Conservation (phyloP, 1,140 invertebrate genomes). For the Vanessa tameamea region DNA sequence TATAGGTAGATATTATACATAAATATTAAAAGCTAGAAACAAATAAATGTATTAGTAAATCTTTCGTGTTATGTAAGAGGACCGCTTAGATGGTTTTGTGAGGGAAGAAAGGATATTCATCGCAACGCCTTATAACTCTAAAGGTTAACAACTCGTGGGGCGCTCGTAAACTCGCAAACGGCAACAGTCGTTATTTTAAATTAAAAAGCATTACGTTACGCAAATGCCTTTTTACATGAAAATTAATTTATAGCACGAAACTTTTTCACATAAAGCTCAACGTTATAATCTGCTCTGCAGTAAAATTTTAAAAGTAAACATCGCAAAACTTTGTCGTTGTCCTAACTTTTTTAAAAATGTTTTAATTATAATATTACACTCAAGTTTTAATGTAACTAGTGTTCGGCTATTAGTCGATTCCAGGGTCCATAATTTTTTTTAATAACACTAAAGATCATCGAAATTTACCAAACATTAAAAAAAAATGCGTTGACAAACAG, state of each 20-base stretch:
- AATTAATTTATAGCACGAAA: slow-evolving; percentile 20
- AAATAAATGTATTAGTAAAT: not conserved
- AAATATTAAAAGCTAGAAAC: too few relatives aligned
- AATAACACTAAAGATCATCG: too few relatives aligned
- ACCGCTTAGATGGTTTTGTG: slow-evolving; percentile 1
- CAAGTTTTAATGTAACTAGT: too few relatives aligned
- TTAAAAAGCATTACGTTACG: slow-evolving; percentile 29
- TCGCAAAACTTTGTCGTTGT: not conserved
- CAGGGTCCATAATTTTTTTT: too few relatives aligned
- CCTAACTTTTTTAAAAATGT: not conserved
- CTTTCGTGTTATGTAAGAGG: not conserved
- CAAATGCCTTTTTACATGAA: slow-evolving; percentile 26
- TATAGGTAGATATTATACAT: too few relatives aligned
- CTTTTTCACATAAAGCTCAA: slow-evolving; percentile 7
- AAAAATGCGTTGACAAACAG: too few relatives aligned
- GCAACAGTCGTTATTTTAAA: slow-evolving; percentile 31
- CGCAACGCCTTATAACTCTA: slow-evolving; percentile 17
- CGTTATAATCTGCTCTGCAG: slow-evolving; percentile 1
- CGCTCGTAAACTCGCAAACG: slow-evolving; percentile 24
- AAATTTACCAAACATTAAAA: too few relatives aligned
- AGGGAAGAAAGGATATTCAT: slow-evolving; percentile 1
- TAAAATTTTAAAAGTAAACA: not conserved
- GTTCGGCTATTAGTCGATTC: too few relatives aligned
- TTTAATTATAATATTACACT: not conserved
- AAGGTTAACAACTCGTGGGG: slow-evolving; percentile 28